Percentiles rank a stretch among this genome's conserved stretches.
Conservation (phyloP, 2,888 invertebrate genomes). For the Drosophila parthenogenetica region DNA sequence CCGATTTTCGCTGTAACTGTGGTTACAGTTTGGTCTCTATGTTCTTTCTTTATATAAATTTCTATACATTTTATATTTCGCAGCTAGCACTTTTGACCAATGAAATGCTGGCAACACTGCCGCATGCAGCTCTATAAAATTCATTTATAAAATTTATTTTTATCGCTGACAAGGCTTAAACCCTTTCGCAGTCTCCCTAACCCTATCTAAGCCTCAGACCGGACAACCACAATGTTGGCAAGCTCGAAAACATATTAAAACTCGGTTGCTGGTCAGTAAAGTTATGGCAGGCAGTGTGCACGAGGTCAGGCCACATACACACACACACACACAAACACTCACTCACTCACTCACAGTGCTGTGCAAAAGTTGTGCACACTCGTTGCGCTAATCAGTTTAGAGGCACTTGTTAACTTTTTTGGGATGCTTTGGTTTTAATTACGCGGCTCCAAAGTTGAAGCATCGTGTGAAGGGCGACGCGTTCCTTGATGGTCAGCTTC, state of each 20-base stretch:
- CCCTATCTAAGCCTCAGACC: background rate
- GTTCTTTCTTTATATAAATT: too few relatives aligned
- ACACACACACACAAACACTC: constrained; percentile 11
- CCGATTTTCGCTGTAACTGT: too few relatives aligned
- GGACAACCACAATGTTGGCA: constrained; percentile 37
- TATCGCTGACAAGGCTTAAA: constrained; percentile 15
- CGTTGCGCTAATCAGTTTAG: constrained; percentile 74
- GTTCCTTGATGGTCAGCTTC: constrained; percentile 6
- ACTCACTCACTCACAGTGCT: constrained; percentile 6
- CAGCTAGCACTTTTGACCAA: too few relatives aligned
- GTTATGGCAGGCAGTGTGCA: constrained; percentile 17
- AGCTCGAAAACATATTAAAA: constrained; percentile 41
- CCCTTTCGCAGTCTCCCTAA: background rate
- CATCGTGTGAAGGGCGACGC: constrained; percentile 34
- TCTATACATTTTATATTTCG: background rate
- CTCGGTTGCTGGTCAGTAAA: constrained; percentile 16
- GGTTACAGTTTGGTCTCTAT: too few relatives aligned
- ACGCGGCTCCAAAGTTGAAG: constrained; percentile 74
- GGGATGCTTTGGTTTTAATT: constrained; percentile 79
- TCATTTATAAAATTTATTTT: constrained; percentile 16
- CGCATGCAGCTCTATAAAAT: background rate
- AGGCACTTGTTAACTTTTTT: constrained; percentile 72
- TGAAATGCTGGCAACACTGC: too few relatives aligned
- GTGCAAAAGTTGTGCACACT: constrained; percentile 23
- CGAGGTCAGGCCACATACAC: constrained; percentile 8